Evolutionary conservation across 2,797 vertebrate species (phyloP).

Genomic region (Novumbra hubbsi): DNA sequence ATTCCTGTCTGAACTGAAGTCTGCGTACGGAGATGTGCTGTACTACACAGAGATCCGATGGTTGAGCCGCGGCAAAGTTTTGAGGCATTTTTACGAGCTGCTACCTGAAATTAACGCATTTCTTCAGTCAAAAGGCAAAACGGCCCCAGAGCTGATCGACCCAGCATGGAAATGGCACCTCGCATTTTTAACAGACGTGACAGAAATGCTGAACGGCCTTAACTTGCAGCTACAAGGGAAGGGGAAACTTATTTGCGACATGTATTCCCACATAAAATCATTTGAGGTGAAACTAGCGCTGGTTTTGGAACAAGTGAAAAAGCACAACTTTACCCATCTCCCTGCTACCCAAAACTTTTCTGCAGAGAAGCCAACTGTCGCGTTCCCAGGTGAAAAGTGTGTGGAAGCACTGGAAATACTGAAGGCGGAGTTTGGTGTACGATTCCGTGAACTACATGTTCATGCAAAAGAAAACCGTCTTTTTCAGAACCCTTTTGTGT

Average conservation of each 20-base stretch:
- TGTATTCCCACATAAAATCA: constrained; percentile 46
- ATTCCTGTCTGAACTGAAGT: constrained; percentile 21
- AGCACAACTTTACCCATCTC: constrained; percentile 26
- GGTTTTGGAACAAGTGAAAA: constrained; percentile 31
- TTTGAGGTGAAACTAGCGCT: constrained; percentile 45
- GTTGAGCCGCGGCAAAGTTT: constrained; percentile 39
- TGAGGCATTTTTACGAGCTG: constrained; percentile 45
- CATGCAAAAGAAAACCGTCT: constrained; percentile 24
- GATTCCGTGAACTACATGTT: constrained; percentile 29
- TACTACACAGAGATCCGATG: constrained; percentile 43
- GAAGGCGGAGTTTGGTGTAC: constrained; percentile 1
- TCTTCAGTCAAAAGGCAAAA: no score
- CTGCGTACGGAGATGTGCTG: constrained; percentile 46
- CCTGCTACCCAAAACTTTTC: constrained; percentile 23
- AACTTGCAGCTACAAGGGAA: constrained; percentile 50
- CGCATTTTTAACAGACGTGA: constrained; percentile 45
- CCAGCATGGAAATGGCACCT: constrained; percentile 57
- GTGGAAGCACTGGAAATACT: constrained; percentile 14
- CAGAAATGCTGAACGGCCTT: constrained; percentile 43
- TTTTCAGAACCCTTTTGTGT: constrained; percentile 21
- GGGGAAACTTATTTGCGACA: constrained; percentile 45
- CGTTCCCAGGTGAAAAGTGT: constrained; percentile 40
- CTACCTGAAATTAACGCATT: no score
- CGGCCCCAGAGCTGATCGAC: constrained; percentile 27
- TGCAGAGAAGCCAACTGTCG: constrained; percentile 12